A percentile compares a stretch with the other conserved stretches of the same genome.
Conservation (phyloP, 2,888 invertebrate species). For the Hipparchia sbordonii region DNA sequence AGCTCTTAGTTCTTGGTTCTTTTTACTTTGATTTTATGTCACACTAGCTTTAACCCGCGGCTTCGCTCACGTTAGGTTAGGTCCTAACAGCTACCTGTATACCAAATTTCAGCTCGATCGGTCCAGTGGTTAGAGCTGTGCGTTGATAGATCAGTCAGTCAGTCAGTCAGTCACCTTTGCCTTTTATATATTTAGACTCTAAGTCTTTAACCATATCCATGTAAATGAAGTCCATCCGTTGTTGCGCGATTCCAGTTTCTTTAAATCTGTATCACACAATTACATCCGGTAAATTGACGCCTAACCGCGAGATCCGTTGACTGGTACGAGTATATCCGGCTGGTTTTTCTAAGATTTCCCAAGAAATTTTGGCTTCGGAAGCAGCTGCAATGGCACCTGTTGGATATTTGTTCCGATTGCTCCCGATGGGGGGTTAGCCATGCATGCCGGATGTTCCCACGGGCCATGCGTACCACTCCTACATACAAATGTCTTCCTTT, state of each 20-base stretch:
- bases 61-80: too few species aligned
- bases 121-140: too few species aligned
- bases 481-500: constrained; percentile 41
- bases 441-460: constrained; percentile 73
- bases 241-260: not conserved
- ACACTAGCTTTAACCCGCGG: too few species aligned
- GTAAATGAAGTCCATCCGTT: too few species aligned
- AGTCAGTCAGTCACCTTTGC: too few species aligned
- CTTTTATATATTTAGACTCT: too few species aligned
- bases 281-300: not conserved
- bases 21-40: too few species aligned
- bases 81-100: too few species aligned
- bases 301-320: constrained; percentile 62
- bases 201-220: too few species aligned
- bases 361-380: constrained; percentile 65
- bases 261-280: not conserved
- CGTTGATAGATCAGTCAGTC: too few species aligned
- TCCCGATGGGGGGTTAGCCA: constrained; percentile 45
- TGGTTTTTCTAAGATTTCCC: constrained; percentile 44
- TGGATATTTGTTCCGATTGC: constrained; percentile 56
- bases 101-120: too few species aligned
- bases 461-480: constrained; percentile 69
- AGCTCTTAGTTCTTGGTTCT: too few species aligned
- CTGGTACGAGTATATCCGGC: constrained; percentile 28
- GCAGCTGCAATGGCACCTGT: constrained; percentile 67